Conservation (phyloP, 2,113 vertebrate species). For the Sisor rabdophorus region DNA sequence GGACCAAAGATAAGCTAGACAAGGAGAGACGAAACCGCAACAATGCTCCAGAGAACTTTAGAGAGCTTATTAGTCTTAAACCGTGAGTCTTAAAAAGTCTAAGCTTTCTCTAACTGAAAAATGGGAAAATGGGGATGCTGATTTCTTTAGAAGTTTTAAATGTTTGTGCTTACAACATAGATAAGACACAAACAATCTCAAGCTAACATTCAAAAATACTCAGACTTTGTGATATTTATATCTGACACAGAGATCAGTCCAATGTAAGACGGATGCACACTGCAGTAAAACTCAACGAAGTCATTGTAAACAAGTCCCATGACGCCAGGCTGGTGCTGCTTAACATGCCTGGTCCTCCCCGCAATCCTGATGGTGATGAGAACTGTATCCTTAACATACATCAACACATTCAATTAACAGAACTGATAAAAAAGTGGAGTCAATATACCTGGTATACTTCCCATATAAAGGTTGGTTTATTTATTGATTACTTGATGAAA, state of each 20-base stretch:
- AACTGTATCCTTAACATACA: constrained; percentile 87
- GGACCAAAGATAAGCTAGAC: constrained; percentile 86
- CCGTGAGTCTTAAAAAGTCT: constrained; percentile 75
- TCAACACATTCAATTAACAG: background rate
- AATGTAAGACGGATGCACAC: constrained; percentile 98
- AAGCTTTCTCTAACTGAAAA: background rate
- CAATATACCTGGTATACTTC: too few species aligned
- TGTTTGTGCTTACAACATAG: background rate
- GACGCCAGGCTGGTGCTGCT: constrained; percentile 94
- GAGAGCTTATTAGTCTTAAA: constrained; percentile 92
- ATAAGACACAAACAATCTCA: too few species aligned
- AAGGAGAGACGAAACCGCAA: constrained; percentile 77
- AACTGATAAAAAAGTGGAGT: background rate
- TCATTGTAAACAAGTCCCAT: constrained; percentile 92
- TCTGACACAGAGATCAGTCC: constrained; percentile 81
- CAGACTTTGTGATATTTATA: background rate
- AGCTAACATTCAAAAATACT: too few species aligned
- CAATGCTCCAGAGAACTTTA: constrained; percentile 83
- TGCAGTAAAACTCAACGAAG: constrained; percentile 96
- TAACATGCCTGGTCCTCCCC: constrained; percentile 98
- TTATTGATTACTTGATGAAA: too few species aligned
- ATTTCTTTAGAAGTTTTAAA: background rate
- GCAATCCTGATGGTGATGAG: constrained; percentile 89
- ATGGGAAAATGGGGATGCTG: background rate
- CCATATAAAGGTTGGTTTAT: too few species aligned